A percentile compares a stretch with the other conserved stretches of the same genome.
phyloP scores from a whole-genome alignment of 1,140 invertebrate genomes.

The Zeugodacus cucurbitae region DNA sequence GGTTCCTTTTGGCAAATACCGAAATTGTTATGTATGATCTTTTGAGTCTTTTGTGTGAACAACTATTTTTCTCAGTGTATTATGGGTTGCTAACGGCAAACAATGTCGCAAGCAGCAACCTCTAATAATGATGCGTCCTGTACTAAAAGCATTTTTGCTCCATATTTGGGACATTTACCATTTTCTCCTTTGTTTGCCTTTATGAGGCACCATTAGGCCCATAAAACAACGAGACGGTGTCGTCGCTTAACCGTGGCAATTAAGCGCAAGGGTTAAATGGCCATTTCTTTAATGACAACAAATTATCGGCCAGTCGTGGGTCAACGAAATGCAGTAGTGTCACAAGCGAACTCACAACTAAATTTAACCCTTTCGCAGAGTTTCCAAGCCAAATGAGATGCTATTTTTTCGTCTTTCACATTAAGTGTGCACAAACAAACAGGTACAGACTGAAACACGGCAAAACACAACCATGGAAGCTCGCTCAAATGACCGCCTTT shows the following conservation, averaged over 20 bases:
- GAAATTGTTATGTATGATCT: too few species aligned
- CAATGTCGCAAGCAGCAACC: not conserved
- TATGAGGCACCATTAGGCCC: not conserved
- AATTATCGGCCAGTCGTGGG: not conserved
- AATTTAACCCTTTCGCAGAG: not conserved
- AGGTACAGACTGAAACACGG: not conserved
- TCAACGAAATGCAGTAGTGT: not conserved
- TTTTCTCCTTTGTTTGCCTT: not conserved
- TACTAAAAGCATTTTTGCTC: not conserved
- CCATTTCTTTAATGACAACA: not conserved
- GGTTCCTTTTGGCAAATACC: too few species aligned
- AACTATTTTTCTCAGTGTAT: not conserved
- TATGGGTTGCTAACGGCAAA: not conserved
- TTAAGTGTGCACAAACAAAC: not conserved
- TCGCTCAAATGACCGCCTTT: not conserved
- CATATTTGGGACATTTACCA: not conserved
- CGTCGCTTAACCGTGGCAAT: not conserved
- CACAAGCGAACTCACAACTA: not conserved
- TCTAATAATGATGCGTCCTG: too few species aligned
- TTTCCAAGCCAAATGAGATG: not conserved
- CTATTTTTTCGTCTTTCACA: not conserved
- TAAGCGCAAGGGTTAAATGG: slow-evolving; percentile 28
- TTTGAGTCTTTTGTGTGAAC: too few species aligned
- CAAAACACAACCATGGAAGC: not conserved
- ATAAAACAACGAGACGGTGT: not conserved